These are phyloP conservation scores for Agrenia bidenticulata DNA, from an alignment of 2,888 invertebrate species.

Conservation along the genomic window DNA sequence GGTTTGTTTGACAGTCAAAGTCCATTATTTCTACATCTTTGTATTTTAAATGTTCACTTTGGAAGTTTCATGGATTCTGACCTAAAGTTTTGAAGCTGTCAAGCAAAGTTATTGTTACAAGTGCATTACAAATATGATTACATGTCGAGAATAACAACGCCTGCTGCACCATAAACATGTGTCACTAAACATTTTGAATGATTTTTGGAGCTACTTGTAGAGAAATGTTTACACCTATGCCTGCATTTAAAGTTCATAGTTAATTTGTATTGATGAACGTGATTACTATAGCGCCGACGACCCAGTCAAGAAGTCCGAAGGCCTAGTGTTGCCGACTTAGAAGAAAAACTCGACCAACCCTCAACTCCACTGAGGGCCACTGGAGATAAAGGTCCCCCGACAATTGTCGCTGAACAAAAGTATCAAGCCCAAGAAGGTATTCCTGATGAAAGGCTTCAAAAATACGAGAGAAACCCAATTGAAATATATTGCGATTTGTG, in stretches of 20 bases:
- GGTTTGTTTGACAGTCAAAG: background rate
- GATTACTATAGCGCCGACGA: slow-evolving; percentile 61
- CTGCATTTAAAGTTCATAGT: background rate
- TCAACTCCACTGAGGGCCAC: slow-evolving; percentile 81
- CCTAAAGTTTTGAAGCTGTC: no score
- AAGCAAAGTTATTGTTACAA: no score
- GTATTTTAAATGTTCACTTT: background rate
- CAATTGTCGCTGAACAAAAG: slow-evolving; percentile 69
- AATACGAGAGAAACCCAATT: background rate
- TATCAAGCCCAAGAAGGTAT: slow-evolving; percentile 95
- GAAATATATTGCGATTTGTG: no score
- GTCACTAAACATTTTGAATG: slow-evolving; percentile 7
- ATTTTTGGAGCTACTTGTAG: slow-evolving; percentile 1
- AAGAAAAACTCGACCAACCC: slow-evolving; percentile 85
- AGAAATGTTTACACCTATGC: no score
- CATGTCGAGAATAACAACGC: slow-evolving; percentile 7
- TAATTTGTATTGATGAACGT: slow-evolving; percentile 9
- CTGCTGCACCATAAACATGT: slow-evolving; percentile 9
- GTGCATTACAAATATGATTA: background rate
- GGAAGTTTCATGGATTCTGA: background rate
- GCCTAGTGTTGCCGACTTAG: slow-evolving; percentile 85
- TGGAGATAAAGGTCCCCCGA: slow-evolving; percentile 80
- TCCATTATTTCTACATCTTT: background rate
- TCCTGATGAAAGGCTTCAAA: background rate
- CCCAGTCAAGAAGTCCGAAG: slow-evolving; percentile 87